These are phyloP conservation scores for Apodemia hepburni DNA, from an alignment of 2,888 invertebrate genomes.

Conservation along the genomic window DNA sequence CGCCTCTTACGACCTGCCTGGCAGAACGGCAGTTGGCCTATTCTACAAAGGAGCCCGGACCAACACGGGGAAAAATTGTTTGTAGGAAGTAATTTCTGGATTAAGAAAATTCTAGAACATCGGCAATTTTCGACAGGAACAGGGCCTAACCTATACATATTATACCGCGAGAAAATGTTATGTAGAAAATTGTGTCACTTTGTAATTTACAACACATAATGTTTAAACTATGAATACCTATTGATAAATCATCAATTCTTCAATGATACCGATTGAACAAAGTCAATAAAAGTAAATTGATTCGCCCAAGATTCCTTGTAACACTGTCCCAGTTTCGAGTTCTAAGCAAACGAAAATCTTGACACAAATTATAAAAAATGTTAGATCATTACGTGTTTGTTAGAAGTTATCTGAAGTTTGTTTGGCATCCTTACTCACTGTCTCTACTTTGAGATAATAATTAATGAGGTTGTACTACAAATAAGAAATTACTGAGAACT, in stretches of 20 bases:
- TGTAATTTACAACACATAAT: not conserved
- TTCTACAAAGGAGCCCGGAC: too few species aligned
- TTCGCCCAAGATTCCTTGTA: constrained; percentile 1
- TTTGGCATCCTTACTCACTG: constrained; percentile 3
- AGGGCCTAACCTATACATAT: too few species aligned
- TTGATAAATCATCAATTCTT: not conserved
- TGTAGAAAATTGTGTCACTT: too few species aligned
- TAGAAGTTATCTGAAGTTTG: constrained; percentile 11
- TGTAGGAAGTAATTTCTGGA: too few species aligned
- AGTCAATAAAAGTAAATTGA: not conserved
- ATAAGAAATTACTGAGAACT: not conserved
- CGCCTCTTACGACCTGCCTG: too few species aligned
- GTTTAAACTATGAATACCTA: not conserved
- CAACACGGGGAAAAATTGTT: too few species aligned
- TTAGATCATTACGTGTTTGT: constrained; percentile 3
- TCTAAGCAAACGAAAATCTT: constrained; percentile 12
- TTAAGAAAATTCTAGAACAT: too few species aligned
- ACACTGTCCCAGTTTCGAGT: constrained; percentile 8
- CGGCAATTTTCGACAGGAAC: too few species aligned
- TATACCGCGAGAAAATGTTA: too few species aligned
- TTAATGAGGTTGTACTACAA: not conserved
- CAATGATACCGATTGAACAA: not conserved
- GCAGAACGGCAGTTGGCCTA: too few species aligned
- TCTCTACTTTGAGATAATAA: not conserved
- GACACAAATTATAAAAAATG: constrained; percentile 10